Evolutionary conservation across 2,888 invertebrate genomes (phyloP), one percentile per base, ranked within the genome.

Genomic region (Dasysyrphus albostriatus): DNA sequence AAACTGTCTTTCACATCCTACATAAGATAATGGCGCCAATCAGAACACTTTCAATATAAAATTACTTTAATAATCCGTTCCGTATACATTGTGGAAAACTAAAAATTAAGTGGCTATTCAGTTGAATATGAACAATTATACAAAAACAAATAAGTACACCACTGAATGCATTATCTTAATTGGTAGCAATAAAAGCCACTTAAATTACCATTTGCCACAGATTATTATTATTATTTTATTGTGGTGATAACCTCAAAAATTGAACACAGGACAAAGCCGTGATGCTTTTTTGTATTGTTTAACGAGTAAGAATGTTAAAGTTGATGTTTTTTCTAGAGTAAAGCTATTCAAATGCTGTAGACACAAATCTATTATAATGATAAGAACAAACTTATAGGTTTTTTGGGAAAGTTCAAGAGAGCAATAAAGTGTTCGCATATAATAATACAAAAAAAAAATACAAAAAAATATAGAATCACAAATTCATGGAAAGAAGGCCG

Each of bases 141-240:
- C 1, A 54, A 54, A 24, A 54, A 54, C 14, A 7, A 32, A 54
- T 9, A 54, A 32, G 1, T 29, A 51, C 9, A n/a, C 7, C 51
- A 81, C 74, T 29, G 14, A 81, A 67, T 61, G 61, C 42, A 49
- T 77, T 63, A 82, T 85, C 85, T 82, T 85, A 85, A 85, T 85
- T 82, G 77, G 77, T 69, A 9, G 69, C 77, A 85, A 85, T 85
- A 82, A 85, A 82, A 82, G 61, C 63, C 85, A 85, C 73, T 85
- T 85, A 85, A 85, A 85, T 85, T 76, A 24, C 61, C 77, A 85
- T 85, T 85, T 85, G 81, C 85, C 81, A 77, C 54, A 74, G 85
- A 85, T 77, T 19, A 61, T 65, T 32, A 32, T 32, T 44, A 81
- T 81, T 85, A 81, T 73, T 85, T 85, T 85, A 85, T 81, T 81